phyloP scores from a whole-genome alignment of 35 echinoderm and acorn worm genomes.

The Apostichopus californicus region DNA sequence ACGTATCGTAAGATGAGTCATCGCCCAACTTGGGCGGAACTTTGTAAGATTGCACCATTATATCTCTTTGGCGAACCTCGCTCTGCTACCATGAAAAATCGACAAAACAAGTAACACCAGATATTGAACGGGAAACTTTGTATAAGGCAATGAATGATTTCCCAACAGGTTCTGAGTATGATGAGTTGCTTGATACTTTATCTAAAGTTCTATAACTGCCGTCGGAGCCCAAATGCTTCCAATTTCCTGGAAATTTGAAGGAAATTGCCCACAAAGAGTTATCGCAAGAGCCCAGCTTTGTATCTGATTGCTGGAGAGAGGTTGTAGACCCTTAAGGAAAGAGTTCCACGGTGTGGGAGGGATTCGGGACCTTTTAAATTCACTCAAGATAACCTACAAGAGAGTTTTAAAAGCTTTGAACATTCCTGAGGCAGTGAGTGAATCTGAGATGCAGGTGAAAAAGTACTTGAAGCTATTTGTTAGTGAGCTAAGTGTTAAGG shows the following conservation, averaged over 20 bases:
- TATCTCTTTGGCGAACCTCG: neutral
- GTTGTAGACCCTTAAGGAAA: neutral
- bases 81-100: too few species aligned
- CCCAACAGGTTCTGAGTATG: neutral
- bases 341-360: neutral
- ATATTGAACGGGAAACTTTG: too few species aligned
- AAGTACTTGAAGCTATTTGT: neutral
- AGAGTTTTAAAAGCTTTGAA: neutral
- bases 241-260: neutral
- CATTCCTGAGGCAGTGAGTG: neutral
- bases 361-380: neutral
- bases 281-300: neutral
- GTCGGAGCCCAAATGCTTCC: neutral
- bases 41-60: neutral
- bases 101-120: too few species aligned
- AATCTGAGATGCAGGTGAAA: neutral
- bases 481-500: neutral
- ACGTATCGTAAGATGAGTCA: too few species aligned
- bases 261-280: constrained; percentile 18
- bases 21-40: neutral
- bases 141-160: too few species aligned
- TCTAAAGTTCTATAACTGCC: neutral
- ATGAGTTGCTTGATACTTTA: too few species aligned
- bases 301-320: neutral
- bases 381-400: neutral